phyloP scores from a whole-genome alignment of 2,797 vertebrate species.

The Enteromius unitaeniatus region DNA sequence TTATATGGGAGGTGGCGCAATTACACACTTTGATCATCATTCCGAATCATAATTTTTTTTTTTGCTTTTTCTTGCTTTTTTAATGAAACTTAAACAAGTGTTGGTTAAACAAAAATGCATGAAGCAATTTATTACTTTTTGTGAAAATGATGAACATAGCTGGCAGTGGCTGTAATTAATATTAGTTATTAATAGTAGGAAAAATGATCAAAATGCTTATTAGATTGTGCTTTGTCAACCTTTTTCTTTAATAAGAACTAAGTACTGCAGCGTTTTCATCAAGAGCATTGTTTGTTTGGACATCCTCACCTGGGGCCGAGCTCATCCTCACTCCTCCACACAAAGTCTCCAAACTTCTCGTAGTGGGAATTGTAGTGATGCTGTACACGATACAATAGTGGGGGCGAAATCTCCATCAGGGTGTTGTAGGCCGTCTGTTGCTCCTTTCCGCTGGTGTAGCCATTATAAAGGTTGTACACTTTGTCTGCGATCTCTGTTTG shows the following conservation, averaged over 20 bases:
- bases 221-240: too few relatives aligned
- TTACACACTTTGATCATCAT: not conserved
- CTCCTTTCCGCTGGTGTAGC: constrained; percentile 98
- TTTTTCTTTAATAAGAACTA: too few relatives aligned
- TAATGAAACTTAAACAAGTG: too few relatives aligned
- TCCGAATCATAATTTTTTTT: not conserved
- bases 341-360: constrained; percentile 98
- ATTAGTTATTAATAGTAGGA: too few relatives aligned
- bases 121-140: too few relatives aligned
- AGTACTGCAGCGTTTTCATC: not conserved
- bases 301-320: constrained; percentile 90
- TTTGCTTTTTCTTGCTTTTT: too few relatives aligned
- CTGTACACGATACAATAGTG: constrained; percentile 93
- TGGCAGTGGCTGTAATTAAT: too few relatives aligned
- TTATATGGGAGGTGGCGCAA: too few relatives aligned
- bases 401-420: constrained; percentile 92
- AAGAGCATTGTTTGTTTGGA: not conserved
- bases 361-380: constrained; percentile 98
- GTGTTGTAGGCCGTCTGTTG: constrained; percentile 98
- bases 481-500: constrained; percentile 94
- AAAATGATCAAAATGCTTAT: not conserved
- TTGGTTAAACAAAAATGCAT: too few relatives aligned
- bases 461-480: constrained; percentile 97
- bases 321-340: constrained; percentile 97
- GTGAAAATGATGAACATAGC: not conserved